phyloP scores from a whole-genome alignment of 2,888 invertebrate species.

The Cryptosula pallasiana region DNA sequence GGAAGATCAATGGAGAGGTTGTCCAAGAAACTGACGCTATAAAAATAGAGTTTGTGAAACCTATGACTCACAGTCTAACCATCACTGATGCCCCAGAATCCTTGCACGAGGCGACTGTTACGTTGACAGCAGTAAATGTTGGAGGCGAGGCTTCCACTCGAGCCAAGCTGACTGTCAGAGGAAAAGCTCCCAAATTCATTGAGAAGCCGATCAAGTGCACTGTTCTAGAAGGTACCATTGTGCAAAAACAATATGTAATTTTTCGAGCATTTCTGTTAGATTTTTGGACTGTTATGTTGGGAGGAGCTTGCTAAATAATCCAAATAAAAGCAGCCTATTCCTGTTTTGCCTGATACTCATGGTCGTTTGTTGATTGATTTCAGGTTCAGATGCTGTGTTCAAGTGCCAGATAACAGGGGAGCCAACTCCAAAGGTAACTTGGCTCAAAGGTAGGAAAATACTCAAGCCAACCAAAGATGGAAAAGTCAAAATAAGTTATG shows the following conservation, averaged over 20 bases:
- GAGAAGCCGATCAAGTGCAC: slow-evolving; percentile 51
- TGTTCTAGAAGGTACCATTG: slow-evolving; percentile 48
- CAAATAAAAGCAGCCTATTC: too few species aligned
- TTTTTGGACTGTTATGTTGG: too few species aligned
- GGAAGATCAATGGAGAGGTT: slow-evolving; percentile 45
- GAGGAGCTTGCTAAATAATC: too few species aligned
- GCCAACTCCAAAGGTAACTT: slow-evolving; percentile 47
- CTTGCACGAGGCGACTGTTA: slow-evolving; percentile 53
- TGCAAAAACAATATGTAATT: too few species aligned
- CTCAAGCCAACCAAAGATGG: slow-evolving; percentile 33
- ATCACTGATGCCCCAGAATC: slow-evolving; percentile 69
- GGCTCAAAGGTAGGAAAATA: slow-evolving; percentile 52
- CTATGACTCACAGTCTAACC: slow-evolving; percentile 61
- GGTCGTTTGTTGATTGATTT: neutral
- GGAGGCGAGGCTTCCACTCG: slow-evolving; percentile 65
- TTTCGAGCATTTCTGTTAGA: too few species aligned
- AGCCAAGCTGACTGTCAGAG: slow-evolving; percentile 52
- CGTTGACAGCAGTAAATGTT: slow-evolving; percentile 54
- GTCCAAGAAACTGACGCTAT: slow-evolving; percentile 41
- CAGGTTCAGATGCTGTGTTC: slow-evolving; percentile 47
- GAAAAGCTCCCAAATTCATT: slow-evolving; percentile 47
- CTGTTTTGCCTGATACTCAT: neutral
- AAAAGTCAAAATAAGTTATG: slow-evolving; percentile 34
- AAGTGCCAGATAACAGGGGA: slow-evolving; percentile 46
- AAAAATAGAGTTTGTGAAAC: slow-evolving; percentile 39